Base-by-base conservation (phyloP, 2,797 vertebrate genomes). In the Schizothorax lantsangensis region DNA sequence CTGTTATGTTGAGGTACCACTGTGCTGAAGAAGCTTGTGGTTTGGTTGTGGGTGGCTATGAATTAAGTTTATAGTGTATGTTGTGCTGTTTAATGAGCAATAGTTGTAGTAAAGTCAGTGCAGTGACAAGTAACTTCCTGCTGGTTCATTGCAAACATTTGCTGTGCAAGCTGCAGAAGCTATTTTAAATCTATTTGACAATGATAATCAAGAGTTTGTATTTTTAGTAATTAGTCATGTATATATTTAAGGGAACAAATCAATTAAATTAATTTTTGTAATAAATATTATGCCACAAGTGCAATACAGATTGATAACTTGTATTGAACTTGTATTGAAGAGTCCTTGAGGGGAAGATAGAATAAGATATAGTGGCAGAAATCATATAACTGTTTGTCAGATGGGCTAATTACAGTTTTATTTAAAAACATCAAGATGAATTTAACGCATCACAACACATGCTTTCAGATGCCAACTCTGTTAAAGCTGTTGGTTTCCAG, bases 401-500 rank as follows among this genome's bases (percentile, higher is more conserved):
- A 62, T 19, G 36, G 23, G 54, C 14, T 43, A n/a, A 40, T 79
- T 54, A 77, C 10, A 36, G 30, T 74, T 47, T 36, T 77, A 7
- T 54, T 36, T 3, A 54, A 79, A 59, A 40, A 79, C 33, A 79
- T 17, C 33, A 59, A 79, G 23, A 43, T 57, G 0, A 79, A 26
- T 17, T 9, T 77, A 43, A 79, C 43, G 21, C 12, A 54, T 36
- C 49, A 33, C 30, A 57, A 38, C 33, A 78, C 64, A 75, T 80
- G 49, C 40, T 74, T 52, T 79, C 17, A 77, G 30, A 77, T 54
- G 33, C 33, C 30, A 54, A 3, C 47, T 79, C 33, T 0, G 9
- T 15, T 47, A 74, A 81, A 88, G 84, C 86, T 83, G 62, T 83
- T 88, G 49, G 71, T 33, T 62, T 64, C 14, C 59, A 23, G 66